Base-by-base conservation (phyloP, 2,888 invertebrate genomes). In the Tenthredo distinguenda region DNA sequence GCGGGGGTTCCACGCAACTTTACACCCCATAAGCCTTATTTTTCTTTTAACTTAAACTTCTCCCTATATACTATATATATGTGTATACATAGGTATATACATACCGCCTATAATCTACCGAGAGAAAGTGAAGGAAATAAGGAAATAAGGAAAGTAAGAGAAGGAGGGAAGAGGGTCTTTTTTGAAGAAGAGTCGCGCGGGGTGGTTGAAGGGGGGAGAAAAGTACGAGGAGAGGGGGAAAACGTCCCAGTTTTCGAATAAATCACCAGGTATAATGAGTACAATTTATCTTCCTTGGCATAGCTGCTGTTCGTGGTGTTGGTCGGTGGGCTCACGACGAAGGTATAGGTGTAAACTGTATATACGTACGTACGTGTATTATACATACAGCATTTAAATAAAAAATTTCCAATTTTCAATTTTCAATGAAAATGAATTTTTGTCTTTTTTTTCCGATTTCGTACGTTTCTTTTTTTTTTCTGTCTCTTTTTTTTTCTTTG, bases 201-300 rank as follows among this genome's bases (percentile, higher is more conserved):
- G 43, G 18, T 10, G 77, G 31, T 15, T 31, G 31, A 7, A 34
- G 40, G 37, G n/a, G 37, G n/a, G 79, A 21, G 9, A 58, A 6
- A 76, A 43, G 9, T 12, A 74, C 15, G 12, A 37, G 26, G 71
- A 18, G 40, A 9, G 40, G 72, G 72, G 7, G n/a, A n/a, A 43
- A 72, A n/a, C 47, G 77, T 55, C 77, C 77, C 77, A 77, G 50
- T 77, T 62, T 81, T 81, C 90, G 90, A 91, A 91, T 93, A 93
- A 93, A 93, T 93, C 93, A 93, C 89, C 87, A 88, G 88, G 89
- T 92, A 92, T 93, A 93, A 93, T 93, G 93, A 93, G 93, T 93
- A 92, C 90, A 91, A 93, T 93, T 92, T 93, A 91, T 93, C 93
- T 81, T 81, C 81, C 81, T 58, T 62, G 81, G 77, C 31, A 55